Conservation (phyloP, 1,140 invertebrate species). For the Yoshiicerus persimilis region DNA sequence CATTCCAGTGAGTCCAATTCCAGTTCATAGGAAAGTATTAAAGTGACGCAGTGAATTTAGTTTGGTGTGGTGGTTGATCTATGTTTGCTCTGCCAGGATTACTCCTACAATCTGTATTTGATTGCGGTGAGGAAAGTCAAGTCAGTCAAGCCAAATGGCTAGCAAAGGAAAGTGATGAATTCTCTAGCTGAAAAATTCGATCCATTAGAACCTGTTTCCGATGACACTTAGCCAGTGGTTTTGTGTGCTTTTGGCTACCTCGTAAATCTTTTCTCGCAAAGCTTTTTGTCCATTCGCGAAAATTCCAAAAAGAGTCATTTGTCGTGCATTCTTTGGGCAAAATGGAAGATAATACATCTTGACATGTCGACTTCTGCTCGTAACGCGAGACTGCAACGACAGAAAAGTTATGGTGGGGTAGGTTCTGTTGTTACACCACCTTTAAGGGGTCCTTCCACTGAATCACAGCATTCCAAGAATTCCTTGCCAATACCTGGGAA, state of each 20-base stretch:
- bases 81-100: not conserved
- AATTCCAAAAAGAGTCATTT: not conserved
- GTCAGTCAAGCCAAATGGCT: not conserved
- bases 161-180: not conserved
- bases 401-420: constrained; percentile 42
- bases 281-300: not conserved
- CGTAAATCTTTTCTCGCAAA: not conserved
- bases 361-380: constrained; percentile 21
- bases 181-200: not conserved
- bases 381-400: constrained; percentile 33
- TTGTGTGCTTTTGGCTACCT: not conserved
- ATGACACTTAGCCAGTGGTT: constrained; percentile 3
- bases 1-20: not conserved
- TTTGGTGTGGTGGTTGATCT: not conserved
- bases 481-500: constrained; percentile 32
- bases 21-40: not conserved
- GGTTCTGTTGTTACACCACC: not conserved
- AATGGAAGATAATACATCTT: constrained; percentile 13
- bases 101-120: not conserved
- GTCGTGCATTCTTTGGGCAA: not conserved
- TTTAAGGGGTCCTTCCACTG: constrained; percentile 42
- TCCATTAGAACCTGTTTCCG: constrained; percentile 7
- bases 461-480: constrained; percentile 35
- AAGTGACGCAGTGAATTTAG: constrained; percentile 8
- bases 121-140: not conserved